These are phyloP conservation scores for Theocolax elegans DNA, from an alignment of 1,140 invertebrate species.

Conservation along the genomic window DNA sequence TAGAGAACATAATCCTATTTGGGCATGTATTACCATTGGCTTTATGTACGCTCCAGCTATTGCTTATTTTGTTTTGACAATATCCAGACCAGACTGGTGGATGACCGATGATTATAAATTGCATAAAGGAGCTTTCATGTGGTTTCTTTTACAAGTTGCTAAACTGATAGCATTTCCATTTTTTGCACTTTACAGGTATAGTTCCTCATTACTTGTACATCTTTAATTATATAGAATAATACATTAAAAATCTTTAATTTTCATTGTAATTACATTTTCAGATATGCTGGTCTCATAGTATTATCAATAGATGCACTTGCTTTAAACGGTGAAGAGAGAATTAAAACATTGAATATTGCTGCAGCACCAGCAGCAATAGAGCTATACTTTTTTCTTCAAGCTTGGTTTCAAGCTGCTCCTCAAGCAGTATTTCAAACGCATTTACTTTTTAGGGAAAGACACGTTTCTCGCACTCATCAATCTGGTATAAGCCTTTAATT, in stretches of 20 bases:
- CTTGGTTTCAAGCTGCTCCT: slow-evolving; percentile 79
- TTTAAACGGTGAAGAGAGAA: slow-evolving; percentile 69
- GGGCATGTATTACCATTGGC: slow-evolving; percentile 66
- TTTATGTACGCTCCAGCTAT: slow-evolving; percentile 70
- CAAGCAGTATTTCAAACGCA: slow-evolving; percentile 75
- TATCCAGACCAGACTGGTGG: slow-evolving; percentile 71
- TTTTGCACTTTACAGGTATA: slow-evolving; percentile 76
- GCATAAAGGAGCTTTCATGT: slow-evolving; percentile 59
- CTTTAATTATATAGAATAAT: not conserved
- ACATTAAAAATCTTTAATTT: slow-evolving; percentile 12
- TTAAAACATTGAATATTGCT: slow-evolving; percentile 70
- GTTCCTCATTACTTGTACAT: too few species aligned
- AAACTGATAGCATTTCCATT: slow-evolving; percentile 74
- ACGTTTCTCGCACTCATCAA: slow-evolving; percentile 48
- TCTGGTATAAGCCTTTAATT: slow-evolving; percentile 53
- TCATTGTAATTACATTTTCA: too few species aligned
- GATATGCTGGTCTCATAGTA: slow-evolving; percentile 76
- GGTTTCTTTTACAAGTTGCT: slow-evolving; percentile 70
- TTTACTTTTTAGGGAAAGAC: slow-evolving; percentile 67
- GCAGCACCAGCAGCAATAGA: slow-evolving; percentile 74
- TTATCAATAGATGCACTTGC: slow-evolving; percentile 77
- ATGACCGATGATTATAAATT: slow-evolving; percentile 62
- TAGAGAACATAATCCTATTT: slow-evolving; percentile 62
- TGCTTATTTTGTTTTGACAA: slow-evolving; percentile 67
- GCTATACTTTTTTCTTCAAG: slow-evolving; percentile 78